Conservation (phyloP, 1,140 invertebrate genomes). For the Bombus balteatus region DNA sequence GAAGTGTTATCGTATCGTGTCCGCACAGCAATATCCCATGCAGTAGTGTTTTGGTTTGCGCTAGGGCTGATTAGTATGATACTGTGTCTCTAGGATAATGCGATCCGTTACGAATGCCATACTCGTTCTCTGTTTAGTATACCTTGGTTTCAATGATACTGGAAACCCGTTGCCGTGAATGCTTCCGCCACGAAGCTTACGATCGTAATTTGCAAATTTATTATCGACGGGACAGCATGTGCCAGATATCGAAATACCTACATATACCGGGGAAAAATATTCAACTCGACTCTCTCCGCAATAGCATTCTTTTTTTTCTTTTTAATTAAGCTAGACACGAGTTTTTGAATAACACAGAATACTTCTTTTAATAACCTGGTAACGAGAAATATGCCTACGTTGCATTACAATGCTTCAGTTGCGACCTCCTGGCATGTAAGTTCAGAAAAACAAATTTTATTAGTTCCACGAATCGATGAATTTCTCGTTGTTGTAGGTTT, state of each 20-base stretch:
- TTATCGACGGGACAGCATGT: neutral
- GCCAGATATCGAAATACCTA: neutral
- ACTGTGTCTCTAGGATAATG: neutral
- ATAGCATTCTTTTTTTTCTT: neutral
- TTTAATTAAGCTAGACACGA: neutral
- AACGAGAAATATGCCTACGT: no score
- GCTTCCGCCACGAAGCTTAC: neutral
- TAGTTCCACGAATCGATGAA: neutral
- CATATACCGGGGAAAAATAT: rapidly evolving
- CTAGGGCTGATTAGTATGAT: neutral
- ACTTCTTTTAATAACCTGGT: no score
- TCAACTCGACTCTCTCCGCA: neutral
- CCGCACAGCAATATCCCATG: neutral
- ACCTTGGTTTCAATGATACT: slow-evolving; percentile 21
- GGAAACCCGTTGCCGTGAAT: neutral
- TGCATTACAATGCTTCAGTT: neutral
- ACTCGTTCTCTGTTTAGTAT: neutral
- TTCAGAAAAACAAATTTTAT: neutral
- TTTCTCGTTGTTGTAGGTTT: neutral
- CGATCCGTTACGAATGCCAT: neutral
- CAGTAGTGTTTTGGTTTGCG: neutral
- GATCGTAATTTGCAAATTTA: neutral
- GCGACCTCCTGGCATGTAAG: no score
- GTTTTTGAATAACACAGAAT: neutral
- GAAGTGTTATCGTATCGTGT: neutral